Percentiles rank a stretch among this genome's conserved stretches.
Conservation (phyloP, 2,797 vertebrate genomes). For the Chelmon rostratus region DNA sequence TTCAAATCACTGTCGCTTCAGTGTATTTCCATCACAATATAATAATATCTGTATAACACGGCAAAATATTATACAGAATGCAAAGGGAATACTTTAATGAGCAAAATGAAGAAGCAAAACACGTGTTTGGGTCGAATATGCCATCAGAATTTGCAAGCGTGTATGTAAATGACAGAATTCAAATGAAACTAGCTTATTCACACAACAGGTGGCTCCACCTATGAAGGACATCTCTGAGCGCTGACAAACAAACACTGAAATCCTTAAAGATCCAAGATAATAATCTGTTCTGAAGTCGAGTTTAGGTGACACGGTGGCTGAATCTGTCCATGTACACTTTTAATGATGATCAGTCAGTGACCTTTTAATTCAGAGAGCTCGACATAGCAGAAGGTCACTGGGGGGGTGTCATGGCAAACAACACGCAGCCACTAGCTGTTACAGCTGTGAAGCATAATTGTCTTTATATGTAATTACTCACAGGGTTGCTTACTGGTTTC, state of each 20-base stretch:
- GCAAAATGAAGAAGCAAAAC: background rate
- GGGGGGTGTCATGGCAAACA: background rate
- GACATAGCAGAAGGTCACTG: background rate
- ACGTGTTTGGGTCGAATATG: background rate
- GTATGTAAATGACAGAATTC: background rate
- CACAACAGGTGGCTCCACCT: background rate
- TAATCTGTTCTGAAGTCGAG: background rate
- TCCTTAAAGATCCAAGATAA: background rate
- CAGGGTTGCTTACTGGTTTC: background rate
- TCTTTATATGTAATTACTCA: background rate
- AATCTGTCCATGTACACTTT: background rate
- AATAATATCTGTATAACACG: background rate
- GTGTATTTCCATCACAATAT: background rate
- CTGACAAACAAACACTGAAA: background rate
- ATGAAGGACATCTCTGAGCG: background rate
- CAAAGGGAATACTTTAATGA: background rate
- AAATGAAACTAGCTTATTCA: background rate
- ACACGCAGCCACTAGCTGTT: background rate
- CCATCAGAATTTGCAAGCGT: background rate
- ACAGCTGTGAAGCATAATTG: background rate
- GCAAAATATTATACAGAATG: background rate
- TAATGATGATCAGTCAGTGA: slow-evolving; percentile 9
- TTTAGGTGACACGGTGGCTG: too few species aligned
- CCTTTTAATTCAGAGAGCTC: slow-evolving; percentile 1
- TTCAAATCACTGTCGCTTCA: background rate